Base-by-base conservation (phyloP, 2,888 invertebrate species). In the Tenthredo notha region DNA sequence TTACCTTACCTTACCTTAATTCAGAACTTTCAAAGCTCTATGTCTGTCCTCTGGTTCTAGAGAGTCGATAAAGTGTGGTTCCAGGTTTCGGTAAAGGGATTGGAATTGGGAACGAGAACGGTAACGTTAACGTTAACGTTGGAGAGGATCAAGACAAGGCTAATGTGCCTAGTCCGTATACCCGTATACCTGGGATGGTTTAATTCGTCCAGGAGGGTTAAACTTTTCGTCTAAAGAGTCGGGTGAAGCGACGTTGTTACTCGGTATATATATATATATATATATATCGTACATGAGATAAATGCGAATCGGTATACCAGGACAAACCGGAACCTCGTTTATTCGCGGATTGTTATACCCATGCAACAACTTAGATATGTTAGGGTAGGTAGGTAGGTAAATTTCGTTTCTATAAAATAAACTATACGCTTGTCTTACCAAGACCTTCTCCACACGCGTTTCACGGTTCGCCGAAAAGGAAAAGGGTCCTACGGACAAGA, bases 21-120 rank as follows among this genome's bases (percentile, higher is more conserved):
- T 43, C 40, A 21, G 37, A 43, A 74, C 72, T 74, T 74, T 74
- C 10, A 74, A 70, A 74, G 72, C 43, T 21, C 72, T 40, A 37
- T 37, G 21, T 43, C 72, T 40, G 72, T n/a, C 43, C 29, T 43
- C 43, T 37, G 37, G 72, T 21, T 18, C 40, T 21, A 6, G 37
- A 43, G 72, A 74, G 37, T 43, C 43, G 72, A 74, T 43, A 74
- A 74, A 74, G 72, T 74, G 72, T 43, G 72, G 72, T 74, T 74
- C 40, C 72, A 74, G 72, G 40, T 21, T 74, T 74, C 43, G 72
- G 40, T n/a, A 43, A 40, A 40, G 72, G 72, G 72, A 74, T 43
- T 43, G 72, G 40, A 37, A 74, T 43, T 18, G 72, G 72, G 21
- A 74, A 40, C 43, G 72, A 43, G 10, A 74, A 40, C 43, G n/a